A percentile compares a stretch with the other conserved stretches of the same genome.
These are phyloP conservation scores for Deroptyus accipitrinus DNA, from an alignment of 2,113 vertebrate species.

Conservation along the genomic window DNA sequence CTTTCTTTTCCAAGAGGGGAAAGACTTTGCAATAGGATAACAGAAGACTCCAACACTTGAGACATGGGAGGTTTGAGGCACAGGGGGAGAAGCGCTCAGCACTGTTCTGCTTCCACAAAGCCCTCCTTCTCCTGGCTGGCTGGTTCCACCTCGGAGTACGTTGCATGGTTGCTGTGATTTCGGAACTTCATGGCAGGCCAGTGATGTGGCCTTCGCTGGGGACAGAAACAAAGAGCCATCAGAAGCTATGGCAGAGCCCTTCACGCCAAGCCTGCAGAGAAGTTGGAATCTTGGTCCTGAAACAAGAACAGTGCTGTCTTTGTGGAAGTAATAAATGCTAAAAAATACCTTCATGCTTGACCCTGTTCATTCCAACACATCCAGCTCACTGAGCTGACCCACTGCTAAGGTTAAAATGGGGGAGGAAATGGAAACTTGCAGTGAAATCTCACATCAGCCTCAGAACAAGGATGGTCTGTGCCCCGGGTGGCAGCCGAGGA, in stretches of 20 bases:
- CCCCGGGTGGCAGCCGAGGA: rapidly evolving
- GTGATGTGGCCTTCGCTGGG: constrained; percentile 84
- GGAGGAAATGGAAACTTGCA: background rate
- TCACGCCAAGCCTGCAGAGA: background rate
- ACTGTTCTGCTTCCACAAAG: constrained; percentile 91
- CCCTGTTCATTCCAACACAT: background rate
- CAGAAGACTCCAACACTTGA: background rate
- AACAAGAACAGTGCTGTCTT: background rate
- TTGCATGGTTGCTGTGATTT: constrained; percentile 79
- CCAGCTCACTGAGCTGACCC: background rate
- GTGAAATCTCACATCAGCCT: background rate
- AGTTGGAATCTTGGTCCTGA: background rate
- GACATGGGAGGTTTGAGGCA: background rate
- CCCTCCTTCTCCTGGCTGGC: constrained; percentile 89
- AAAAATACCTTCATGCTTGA: background rate
- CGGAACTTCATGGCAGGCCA: constrained; percentile 96
- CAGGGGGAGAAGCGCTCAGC: constrained; percentile 69
- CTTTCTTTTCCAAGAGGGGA: background rate
- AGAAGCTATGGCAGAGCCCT: background rate
- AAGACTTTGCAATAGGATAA: background rate
- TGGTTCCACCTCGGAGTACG: constrained; percentile 89
- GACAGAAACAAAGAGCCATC: background rate
- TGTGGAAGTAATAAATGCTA: background rate
- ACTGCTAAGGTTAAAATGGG: background rate
- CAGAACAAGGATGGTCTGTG: background rate